A percentile compares a stretch with the other conserved stretches of the same genome.
Evolutionary conservation across 2,888 invertebrate genomes (phyloP).

Genomic region (Apotomis turbidana): DNA sequence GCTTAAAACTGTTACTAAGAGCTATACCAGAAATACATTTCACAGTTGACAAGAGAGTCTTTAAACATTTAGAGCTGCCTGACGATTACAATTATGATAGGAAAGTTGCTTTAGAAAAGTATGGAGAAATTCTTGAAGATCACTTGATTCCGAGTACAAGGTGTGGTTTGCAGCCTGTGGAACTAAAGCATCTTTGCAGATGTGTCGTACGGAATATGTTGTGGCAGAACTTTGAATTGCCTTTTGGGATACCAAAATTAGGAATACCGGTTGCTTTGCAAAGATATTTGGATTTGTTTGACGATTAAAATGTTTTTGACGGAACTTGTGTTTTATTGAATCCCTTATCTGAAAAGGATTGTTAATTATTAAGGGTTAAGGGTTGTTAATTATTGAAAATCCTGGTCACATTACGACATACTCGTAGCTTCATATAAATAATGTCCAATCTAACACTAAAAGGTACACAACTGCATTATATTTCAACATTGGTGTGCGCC

Average conservation of each 20-base stretch:
- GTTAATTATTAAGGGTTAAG: no score
- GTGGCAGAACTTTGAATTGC: slow-evolving; percentile 88
- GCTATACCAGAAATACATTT: slow-evolving; percentile 85
- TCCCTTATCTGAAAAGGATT: no score
- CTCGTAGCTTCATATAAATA: no score
- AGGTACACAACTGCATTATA: no score
- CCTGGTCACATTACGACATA: no score
- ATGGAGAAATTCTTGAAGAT: slow-evolving; percentile 80
- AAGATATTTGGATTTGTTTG: slow-evolving; percentile 89
- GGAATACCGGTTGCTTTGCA: slow-evolving; percentile 87
- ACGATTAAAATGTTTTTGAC: slow-evolving; percentile 78
- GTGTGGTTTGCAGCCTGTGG: slow-evolving; percentile 86
- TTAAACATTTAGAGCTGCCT: slow-evolving; percentile 67
- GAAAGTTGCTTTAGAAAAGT: slow-evolving; percentile 70
- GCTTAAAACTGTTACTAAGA: slow-evolving; percentile 87
- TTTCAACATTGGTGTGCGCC: no score
- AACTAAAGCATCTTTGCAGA: slow-evolving; percentile 90
- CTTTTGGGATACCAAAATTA: slow-evolving; percentile 88
- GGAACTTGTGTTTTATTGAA: slow-evolving; percentile 4
- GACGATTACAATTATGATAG: slow-evolving; percentile 77
- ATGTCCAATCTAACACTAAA: no score
- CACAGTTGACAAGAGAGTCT: slow-evolving; percentile 67
- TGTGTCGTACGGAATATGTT: slow-evolving; percentile 87
- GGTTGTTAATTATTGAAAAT: no score
- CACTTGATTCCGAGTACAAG: slow-evolving; percentile 84